Evolutionary conservation across 2,113 vertebrate species (phyloP).

Genomic region (Cyanistes caeruleus): DNA sequence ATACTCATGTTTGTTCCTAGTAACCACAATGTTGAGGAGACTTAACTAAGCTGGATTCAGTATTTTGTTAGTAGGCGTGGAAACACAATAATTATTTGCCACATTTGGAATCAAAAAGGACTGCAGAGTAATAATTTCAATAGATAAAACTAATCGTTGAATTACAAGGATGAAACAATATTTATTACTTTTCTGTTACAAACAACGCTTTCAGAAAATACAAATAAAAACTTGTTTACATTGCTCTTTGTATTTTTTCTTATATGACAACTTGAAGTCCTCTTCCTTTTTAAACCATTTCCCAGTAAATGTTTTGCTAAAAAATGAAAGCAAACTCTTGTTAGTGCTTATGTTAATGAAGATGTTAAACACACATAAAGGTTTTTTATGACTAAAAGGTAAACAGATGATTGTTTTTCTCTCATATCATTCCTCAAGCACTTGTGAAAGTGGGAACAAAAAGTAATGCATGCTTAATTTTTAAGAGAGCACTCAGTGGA

Average conservation of each 20-base stretch:
- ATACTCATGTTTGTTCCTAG: background rate
- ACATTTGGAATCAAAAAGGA: background rate
- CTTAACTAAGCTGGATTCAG: background rate
- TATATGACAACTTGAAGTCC: background rate
- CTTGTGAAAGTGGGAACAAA: background rate
- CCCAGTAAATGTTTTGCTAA: background rate
- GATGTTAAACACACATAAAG: fast-evolving
- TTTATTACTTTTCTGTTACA: background rate
- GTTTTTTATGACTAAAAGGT: background rate
- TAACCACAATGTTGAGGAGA: background rate
- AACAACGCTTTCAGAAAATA: background rate
- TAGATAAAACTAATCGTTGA: background rate
- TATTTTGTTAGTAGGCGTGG: background rate
- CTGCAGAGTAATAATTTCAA: background rate
- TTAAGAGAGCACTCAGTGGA: background rate
- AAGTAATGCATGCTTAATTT: background rate
- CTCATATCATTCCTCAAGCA: background rate
- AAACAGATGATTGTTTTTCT: background rate
- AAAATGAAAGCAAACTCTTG: background rate
- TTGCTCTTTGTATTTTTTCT: background rate
- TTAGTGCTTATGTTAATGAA: background rate
- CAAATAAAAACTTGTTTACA: background rate
- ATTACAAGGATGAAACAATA: background rate
- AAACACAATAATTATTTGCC: background rate
- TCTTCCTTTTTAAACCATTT: background rate